A percentile compares a stretch with the other conserved stretches of the same genome.
Evolutionary conservation across 2,888 invertebrate genomes (phyloP).

Genomic region (Liopterus haemorrhoidalis): DNA sequence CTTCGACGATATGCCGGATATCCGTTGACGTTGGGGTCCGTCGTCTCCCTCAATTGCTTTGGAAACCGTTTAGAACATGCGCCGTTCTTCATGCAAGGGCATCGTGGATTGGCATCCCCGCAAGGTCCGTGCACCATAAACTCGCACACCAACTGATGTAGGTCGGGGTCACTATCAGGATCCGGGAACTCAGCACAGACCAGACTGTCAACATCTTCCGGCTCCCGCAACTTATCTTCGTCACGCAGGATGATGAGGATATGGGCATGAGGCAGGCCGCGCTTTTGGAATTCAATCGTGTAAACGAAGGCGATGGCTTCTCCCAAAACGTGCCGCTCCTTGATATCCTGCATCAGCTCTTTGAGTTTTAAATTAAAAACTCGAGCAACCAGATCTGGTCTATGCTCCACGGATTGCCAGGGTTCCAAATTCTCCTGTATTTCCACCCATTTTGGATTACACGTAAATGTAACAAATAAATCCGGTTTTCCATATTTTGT

Average conservation of each 20-base stretch:
- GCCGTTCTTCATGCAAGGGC: constrained; percentile 27
- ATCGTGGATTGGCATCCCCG: constrained; percentile 21
- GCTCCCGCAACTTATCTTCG: constrained; percentile 8
- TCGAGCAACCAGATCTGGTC: not conserved
- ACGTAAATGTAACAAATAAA: not conserved
- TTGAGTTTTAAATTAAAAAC: constrained; percentile 3
- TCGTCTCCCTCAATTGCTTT: constrained; percentile 31
- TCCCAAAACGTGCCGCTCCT: constrained; percentile 13
- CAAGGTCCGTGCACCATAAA: constrained; percentile 21
- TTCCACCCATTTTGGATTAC: constrained; percentile 2
- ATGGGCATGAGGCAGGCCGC: constrained; percentile 15
- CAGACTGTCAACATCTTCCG: constrained; percentile 5
- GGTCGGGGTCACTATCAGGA: not conserved
- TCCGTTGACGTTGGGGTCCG: constrained; percentile 30
- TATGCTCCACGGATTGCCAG: not conserved
- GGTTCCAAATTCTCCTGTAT: not conserved
- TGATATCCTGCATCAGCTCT: constrained; percentile 16
- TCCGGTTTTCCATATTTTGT: too few species aligned
- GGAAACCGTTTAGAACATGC: constrained; percentile 36
- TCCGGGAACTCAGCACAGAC: not conserved
- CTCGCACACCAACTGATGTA: not conserved
- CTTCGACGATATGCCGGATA: constrained; percentile 34
- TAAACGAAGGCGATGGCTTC: too few species aligned
- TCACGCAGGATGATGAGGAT: constrained; percentile 12
- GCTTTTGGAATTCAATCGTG: constrained; percentile 13